phyloP scores from a whole-genome alignment of 35 echinoderm and acorn worm species.

The Amphiura filiformis region DNA sequence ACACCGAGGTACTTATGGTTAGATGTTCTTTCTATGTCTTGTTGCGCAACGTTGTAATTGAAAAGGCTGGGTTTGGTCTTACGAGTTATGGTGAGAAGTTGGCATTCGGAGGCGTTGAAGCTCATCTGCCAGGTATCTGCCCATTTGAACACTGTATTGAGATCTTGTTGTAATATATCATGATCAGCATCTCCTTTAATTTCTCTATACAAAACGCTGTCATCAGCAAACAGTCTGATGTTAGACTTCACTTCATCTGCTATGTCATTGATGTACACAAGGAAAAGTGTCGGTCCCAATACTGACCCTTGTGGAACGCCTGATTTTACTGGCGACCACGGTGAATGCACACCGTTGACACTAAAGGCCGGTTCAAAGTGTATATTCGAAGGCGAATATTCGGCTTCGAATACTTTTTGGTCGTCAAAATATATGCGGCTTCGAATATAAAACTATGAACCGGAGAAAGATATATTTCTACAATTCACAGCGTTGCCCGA shows the following conservation, averaged over 20 bases:
- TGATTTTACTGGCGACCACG: slow-evolving; percentile 18
- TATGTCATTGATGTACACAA: slow-evolving; percentile 56
- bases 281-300: slow-evolving; percentile 61
- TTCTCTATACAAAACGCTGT: slow-evolving; percentile 57
- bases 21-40: slow-evolving; percentile 11
- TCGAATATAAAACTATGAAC: no score
- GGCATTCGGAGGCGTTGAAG: slow-evolving; percentile 51
- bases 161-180: slow-evolving; percentile 14
- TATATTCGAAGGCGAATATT: no score
- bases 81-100: slow-evolving; percentile 24
- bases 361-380: no score
- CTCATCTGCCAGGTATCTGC: slow-evolving; percentile 54
- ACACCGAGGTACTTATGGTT: slow-evolving; percentile 1
- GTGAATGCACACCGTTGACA: slow-evolving; percentile 45
- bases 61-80: slow-evolving; percentile 16
- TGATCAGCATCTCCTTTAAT: slow-evolving; percentile 33
- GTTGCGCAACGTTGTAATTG: slow-evolving; percentile 23
- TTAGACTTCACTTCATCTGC: slow-evolving; percentile 24
- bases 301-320: slow-evolving; percentile 73
- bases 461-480: no score
- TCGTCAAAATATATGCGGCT: no score
- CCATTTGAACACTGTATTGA: slow-evolving; percentile 41
- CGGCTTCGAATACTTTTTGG: no score
- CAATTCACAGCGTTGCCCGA: no score
- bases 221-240: slow-evolving; percentile 76